Conservation (phyloP, 2,888 invertebrate genomes). For the Lasius platythorax region DNA sequence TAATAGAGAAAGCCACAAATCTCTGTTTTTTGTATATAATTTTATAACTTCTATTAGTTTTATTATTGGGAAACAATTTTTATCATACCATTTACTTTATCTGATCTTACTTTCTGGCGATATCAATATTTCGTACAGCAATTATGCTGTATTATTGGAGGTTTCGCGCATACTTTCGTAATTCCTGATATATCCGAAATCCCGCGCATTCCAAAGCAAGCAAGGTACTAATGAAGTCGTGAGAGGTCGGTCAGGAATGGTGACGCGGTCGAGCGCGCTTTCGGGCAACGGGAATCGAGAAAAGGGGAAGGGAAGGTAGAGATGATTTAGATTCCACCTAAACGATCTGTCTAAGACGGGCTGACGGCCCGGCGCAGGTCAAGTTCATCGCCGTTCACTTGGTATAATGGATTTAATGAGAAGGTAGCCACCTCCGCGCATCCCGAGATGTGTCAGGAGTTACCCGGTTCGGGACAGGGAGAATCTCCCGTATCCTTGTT, state of each 20-base stretch:
- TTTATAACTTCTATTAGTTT: background rate
- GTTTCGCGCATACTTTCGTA: conserved; percentile 29
- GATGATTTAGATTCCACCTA: conserved; percentile 82
- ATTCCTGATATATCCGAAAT: conserved; percentile 46
- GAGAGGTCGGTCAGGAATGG: conserved; percentile 66
- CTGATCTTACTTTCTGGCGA: background rate
- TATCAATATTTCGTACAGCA: background rate
- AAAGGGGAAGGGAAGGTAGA: conserved; percentile 60
- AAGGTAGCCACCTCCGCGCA: conserved; percentile 71
- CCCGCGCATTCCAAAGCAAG: conserved; percentile 78
- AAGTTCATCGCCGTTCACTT: conserved; percentile 76
- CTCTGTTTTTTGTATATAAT: background rate
- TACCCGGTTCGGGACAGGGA: background rate
- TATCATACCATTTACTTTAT: background rate
- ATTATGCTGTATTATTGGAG: conserved; percentile 6
- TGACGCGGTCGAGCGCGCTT: conserved; percentile 65
- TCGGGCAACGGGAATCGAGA: conserved; percentile 28
- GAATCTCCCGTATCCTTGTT: conserved; percentile 24
- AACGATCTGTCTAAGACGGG: conserved; percentile 76
- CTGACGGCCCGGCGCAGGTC: conserved; percentile 63
- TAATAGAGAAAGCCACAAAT: background rate
- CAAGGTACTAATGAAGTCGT: conserved; percentile 81
- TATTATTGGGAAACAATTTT: background rate
- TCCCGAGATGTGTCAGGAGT: conserved; percentile 37
- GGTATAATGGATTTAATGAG: conserved; percentile 83